Evolutionary conservation across 2,797 vertebrate species (phyloP), one percentile per base, ranked within the genome.

Genomic region (Scarus forsteni): DNA sequence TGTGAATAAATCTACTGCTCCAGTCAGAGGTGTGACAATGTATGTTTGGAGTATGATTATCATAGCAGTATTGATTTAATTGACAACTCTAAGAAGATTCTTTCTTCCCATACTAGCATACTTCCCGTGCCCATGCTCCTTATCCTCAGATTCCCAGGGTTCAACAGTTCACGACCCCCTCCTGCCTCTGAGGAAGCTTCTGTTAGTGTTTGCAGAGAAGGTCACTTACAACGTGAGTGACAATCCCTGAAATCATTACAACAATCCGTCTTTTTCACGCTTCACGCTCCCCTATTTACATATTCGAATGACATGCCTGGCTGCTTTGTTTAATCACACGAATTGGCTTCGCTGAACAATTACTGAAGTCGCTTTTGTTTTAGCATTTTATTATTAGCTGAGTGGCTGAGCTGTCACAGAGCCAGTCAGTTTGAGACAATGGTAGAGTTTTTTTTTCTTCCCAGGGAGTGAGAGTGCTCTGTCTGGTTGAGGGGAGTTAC

Each of bases 211-310:
- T 66, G 43, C 50, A 40, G 66, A 83, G 73, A 85, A 84, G 86
- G 81, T 88, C 83, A 75, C 62, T 73, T 63, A 62, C 50, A 72
- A 45, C 39, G 35, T 75, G 77, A 84, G 70, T 80, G 85, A 84
- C 83, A 81, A 36, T 71, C 73, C 70, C 62, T 75, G 60, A 77
- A 87, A 88, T 86, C 73, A 68, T 75, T 51, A 75, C 66, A 77
- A 67, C 61, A 73, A 82, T 80, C 60, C 56, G 7, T 77, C 66
- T 66, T 60, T 15, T 71, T 63, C 70, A 66, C 4, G 60, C 76
- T 73, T 34, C 15, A 0, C 3, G 10, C 59, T 51, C 13, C 27
- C 0, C 11, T 44, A 85, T 88, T 85, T 80, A 77, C 86, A 84
- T 86, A 84, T 87, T 80, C 66, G 74, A 66, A 81, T 82, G 80